These are phyloP conservation scores for Margaritifera margaritifera DNA, from an alignment of 2,888 invertebrate species.

Conservation along the genomic window DNA sequence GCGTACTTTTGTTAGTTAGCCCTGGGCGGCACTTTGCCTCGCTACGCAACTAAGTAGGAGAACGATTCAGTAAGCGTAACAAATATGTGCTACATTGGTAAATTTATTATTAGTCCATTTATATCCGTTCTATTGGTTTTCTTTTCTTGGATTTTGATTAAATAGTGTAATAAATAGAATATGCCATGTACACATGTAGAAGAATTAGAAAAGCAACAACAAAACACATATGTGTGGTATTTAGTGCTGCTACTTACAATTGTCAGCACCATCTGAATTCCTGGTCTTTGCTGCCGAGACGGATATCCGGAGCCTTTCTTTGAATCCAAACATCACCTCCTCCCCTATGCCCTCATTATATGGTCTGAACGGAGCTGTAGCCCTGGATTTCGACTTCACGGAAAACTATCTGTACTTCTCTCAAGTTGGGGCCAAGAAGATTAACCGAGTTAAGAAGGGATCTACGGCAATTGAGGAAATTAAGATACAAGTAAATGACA, in stretches of 20 bases:
- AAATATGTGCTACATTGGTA: too few relatives aligned
- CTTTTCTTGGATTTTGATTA: too few relatives aligned
- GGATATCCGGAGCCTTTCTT: constrained; percentile 91
- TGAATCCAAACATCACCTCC: constrained; percentile 80
- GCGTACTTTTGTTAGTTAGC: too few relatives aligned
- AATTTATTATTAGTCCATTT: too few relatives aligned
- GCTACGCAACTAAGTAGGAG: too few relatives aligned
- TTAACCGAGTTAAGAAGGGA: constrained; percentile 54
- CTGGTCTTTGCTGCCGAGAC: constrained; percentile 94
- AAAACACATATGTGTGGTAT: too few relatives aligned
- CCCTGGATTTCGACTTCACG: constrained; percentile 94
- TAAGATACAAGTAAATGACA: constrained; percentile 34
- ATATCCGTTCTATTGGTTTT: too few relatives aligned
- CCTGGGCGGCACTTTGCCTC: too few relatives aligned
- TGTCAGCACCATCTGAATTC: constrained; percentile 85
- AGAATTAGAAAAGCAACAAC: too few relatives aligned
- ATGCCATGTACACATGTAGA: too few relatives aligned
- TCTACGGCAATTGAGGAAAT: constrained; percentile 44
- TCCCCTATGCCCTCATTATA: constrained; percentile 85
- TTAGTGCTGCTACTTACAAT: not conserved
- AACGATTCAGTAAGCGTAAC: too few relatives aligned
- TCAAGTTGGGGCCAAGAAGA: constrained; percentile 49
- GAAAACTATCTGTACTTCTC: constrained; percentile 88
- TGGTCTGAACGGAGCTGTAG: constrained; percentile 82
- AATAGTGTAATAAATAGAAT: too few relatives aligned